A percentile compares a stretch with the other conserved stretches of the same genome.
phyloP scores from a whole-genome alignment of 2,797 vertebrate genomes.

The Gymnocypris eckloni region DNA sequence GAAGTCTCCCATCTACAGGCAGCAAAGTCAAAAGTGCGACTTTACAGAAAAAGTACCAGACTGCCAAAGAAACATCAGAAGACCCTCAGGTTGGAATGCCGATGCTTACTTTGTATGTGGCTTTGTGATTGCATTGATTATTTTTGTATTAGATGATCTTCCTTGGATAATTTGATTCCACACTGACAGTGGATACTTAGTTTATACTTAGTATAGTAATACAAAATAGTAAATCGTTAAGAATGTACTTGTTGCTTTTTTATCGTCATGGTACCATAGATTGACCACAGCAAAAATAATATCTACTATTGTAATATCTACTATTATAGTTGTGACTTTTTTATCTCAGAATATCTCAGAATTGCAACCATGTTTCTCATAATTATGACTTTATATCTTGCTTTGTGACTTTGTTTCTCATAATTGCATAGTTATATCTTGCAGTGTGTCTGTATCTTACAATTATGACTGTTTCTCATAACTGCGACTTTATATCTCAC shows the following conservation, averaged over 20 bases:
- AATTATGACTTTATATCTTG: not conserved
- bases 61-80: slow-evolving; percentile 37
- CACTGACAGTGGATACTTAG: slow-evolving; percentile 5
- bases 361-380: not conserved
- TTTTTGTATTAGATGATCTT: not conserved
- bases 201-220: not conserved
- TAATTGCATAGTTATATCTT: not conserved
- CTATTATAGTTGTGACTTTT: not conserved
- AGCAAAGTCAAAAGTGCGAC: slow-evolving; percentile 36
- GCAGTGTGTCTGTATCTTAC: not conserved
- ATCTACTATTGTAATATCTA: not conserved
- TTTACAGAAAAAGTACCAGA: slow-evolving; percentile 36
- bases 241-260: not conserved
- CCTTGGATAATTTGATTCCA: slow-evolving; percentile 5
- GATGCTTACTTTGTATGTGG: slow-evolving; percentile 11
- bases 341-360: not conserved
- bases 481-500: not conserved
- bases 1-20: slow-evolving; percentile 73
- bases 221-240: not conserved
- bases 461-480: not conserved
- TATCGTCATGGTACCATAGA: not conserved
- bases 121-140: slow-evolving; percentile 9
- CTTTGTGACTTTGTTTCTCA: not conserved
- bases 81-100: slow-evolving; percentile 58
- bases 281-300: not conserved